Evolutionary conservation across 2,113 vertebrate genomes (phyloP).

Genomic region (Coryphaenoides rupestris): DNA sequence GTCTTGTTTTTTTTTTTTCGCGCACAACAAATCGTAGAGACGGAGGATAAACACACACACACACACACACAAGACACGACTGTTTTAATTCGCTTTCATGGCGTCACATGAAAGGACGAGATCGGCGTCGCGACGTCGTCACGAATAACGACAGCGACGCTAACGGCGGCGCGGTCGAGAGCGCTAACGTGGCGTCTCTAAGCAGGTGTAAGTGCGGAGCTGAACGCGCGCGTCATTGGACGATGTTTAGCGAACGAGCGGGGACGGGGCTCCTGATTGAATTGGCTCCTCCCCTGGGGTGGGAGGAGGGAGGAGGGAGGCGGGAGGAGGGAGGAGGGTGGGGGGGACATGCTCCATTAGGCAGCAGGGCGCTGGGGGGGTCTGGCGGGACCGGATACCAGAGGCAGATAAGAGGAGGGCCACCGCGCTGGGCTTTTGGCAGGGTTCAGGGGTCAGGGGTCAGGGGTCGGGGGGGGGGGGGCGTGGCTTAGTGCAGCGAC

Average conservation of each 20-base stretch:
- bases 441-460: slow-evolving; percentile 59
- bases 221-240: slow-evolving; percentile 49
- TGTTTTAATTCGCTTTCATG: not conserved
- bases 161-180: not conserved
- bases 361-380: slow-evolving; percentile 56
- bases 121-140: too few relatives aligned
- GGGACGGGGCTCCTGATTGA: slow-evolving; percentile 42
- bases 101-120: not conserved
- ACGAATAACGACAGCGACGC: not conserved
- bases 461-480: slow-evolving; percentile 59
- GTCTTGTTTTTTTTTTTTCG: not conserved
- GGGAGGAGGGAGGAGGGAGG: too few relatives aligned
- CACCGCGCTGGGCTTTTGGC: slow-evolving; percentile 36
- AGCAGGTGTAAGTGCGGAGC: slow-evolving; percentile 35
- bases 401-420: slow-evolving; percentile 66
- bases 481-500: slow-evolving; percentile 34
- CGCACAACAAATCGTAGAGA: too few relatives aligned
- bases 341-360: slow-evolving; percentile 71
- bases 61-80: not conserved
- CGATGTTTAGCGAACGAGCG: slow-evolving; percentile 42
- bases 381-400: slow-evolving; percentile 59
- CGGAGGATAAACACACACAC: too few relatives aligned
- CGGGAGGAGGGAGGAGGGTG: too few relatives aligned
- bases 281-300: slow-evolving; percentile 52
- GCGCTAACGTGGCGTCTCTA: slow-evolving; percentile 13